These are phyloP conservation scores for Danio tinwini DNA, from an alignment of 2,797 vertebrate species.

Conservation along the genomic window DNA sequence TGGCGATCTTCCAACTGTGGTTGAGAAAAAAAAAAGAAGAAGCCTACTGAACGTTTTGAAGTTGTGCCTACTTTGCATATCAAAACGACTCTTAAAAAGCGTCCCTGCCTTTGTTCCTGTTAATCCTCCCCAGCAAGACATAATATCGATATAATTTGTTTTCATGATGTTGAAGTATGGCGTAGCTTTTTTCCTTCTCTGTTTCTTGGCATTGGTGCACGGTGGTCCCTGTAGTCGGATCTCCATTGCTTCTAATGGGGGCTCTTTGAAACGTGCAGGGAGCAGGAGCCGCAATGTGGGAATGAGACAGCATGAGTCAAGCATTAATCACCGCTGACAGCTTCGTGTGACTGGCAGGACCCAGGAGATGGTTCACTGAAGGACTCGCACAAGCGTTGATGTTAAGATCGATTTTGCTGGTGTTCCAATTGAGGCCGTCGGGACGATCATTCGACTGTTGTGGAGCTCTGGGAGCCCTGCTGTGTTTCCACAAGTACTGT, in stretches of 20 bases:
- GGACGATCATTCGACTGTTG: slow-evolving; percentile 36
- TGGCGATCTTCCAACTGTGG: slow-evolving; percentile 32
- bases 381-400: slow-evolving; percentile 46
- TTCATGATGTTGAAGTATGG: slow-evolving; percentile 35
- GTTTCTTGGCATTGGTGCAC: slow-evolving; percentile 42
- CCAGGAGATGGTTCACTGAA: slow-evolving; percentile 38
- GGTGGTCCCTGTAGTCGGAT: slow-evolving; percentile 49
- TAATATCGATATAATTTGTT: slow-evolving; percentile 24
- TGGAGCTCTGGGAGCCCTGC: slow-evolving; percentile 15
- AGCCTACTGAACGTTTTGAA: slow-evolving; percentile 31
- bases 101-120: slow-evolving; percentile 29
- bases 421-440: slow-evolving; percentile 46
- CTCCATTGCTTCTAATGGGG: slow-evolving; percentile 46
- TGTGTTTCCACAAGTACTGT: slow-evolving; percentile 34
- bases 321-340: slow-evolving; percentile 61
- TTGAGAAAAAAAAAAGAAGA: slow-evolving; percentile 28
- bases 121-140: slow-evolving; percentile 35
- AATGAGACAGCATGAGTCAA: slow-evolving; percentile 51
- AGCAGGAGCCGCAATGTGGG: slow-evolving; percentile 50
- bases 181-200: slow-evolving; percentile 34
- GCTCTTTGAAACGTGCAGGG: slow-evolving; percentile 35
- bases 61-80: slow-evolving; percentile 47
- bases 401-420: slow-evolving; percentile 56
- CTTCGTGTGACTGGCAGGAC: slow-evolving; percentile 49
- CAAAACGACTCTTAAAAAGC: slow-evolving; percentile 43